phyloP scores from a whole-genome alignment of 2,113 vertebrate genomes.

The Rhagologus leucostigma region DNA sequence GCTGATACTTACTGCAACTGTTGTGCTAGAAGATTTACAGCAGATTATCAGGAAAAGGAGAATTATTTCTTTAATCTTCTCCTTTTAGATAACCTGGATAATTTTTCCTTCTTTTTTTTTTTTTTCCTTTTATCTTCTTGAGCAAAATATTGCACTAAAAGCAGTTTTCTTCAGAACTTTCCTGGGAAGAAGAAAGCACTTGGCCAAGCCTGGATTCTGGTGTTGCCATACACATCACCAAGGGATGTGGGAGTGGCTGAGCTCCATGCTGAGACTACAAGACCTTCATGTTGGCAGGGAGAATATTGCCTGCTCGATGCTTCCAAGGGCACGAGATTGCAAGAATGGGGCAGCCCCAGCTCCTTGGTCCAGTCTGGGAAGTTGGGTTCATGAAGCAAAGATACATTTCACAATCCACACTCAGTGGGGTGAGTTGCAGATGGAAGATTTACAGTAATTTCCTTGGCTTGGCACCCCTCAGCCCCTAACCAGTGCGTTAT shows the following conservation, averaged over 20 bases:
- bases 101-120: neutral
- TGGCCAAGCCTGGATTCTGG: neutral
- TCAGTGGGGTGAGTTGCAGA: neutral
- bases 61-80: neutral
- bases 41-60: neutral
- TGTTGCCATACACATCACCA: neutral
- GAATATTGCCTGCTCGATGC: neutral
- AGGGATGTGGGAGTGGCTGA: neutral
- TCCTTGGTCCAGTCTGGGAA: neutral
- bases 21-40: neutral
- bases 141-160: neutral
- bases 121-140: neutral
- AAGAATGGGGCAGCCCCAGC: fast-evolving
- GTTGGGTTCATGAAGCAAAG: neutral
- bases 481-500: neutral
- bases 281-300: neutral
- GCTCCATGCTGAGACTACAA: neutral
- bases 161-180: neutral
- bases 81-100: neutral
- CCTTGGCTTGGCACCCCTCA: neutral
- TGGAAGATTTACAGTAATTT: neutral
- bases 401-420: neutral
- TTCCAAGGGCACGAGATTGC: neutral
- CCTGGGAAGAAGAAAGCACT: neutral
- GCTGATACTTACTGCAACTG: neutral